Base-by-base conservation (phyloP, 2,113 vertebrate species). In the Rhinolophus ferrumequinum region DNA sequence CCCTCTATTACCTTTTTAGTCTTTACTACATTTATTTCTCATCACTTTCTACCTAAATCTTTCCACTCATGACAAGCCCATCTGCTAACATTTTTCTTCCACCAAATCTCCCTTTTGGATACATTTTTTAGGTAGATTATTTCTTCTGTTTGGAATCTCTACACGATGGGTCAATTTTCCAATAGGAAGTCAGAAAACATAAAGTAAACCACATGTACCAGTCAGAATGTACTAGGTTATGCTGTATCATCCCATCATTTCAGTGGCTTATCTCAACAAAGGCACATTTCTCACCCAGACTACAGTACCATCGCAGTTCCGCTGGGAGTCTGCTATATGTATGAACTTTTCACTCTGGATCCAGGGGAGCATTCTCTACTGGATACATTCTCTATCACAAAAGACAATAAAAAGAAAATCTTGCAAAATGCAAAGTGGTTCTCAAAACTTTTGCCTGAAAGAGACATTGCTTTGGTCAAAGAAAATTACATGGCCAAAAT, bases 381-480 rank as follows among this genome's bases (percentile, higher is more conserved):
- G 44, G 21, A 10, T 79, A 52, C 3, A 5, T 9, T 69, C 15
- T 75, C 50, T 3, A 67, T 52, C 22, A 52, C 7, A 33, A 35
- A 21, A 90, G 66, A 7, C 13, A 26, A 60, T 12, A 41, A 14
- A 66, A 30, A 93, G 8, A 33, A 82, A 50, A 60, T 70, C 41
- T 73, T 47, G 6, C 24, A 72, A 83, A 92, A n/a, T 47, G 72
- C 7, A 73, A 73, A 89, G 47, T 66, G 15, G 4, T 33, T 75
- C 38, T 67, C 88, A 82, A 72, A 83, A 88, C 13, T 64, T 90
- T 70, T 93, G n/a, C 11, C 66, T 76, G n/a, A 66, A 85, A 38
- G 47, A 73, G 41, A 76, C 11, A 62, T 47, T 70, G 82, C 70
- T 41, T 66, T 30, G 12, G 28, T 33, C 33, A 84, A 72, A 66